Percentiles rank a stretch among this genome's conserved stretches.
phyloP scores from a whole-genome alignment of 2,888 invertebrate genomes.

The Amblyjoppa proteus region DNA sequence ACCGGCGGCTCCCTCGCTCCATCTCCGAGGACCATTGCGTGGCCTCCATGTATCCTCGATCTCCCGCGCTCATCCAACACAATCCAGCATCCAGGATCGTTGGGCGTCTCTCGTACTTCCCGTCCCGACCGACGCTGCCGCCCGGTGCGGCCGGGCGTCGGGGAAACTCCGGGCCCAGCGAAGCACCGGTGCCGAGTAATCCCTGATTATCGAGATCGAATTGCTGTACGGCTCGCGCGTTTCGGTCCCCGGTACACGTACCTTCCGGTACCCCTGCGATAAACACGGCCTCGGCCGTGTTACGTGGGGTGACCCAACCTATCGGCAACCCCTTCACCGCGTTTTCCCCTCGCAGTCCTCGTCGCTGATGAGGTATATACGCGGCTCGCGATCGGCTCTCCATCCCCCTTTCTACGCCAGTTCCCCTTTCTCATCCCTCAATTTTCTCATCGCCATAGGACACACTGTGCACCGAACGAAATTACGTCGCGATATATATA shows the following conservation, averaged over 20 bases:
- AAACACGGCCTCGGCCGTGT: conserved; percentile 61
- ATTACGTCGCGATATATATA: conserved; percentile 35
- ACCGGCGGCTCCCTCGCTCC: conserved; percentile 1
- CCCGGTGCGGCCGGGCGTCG: neutral
- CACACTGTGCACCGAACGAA: conserved; percentile 35
- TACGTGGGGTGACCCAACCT: conserved; percentile 36
- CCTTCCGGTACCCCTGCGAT: conserved; percentile 50
- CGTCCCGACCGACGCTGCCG: neutral
- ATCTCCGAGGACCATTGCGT: neutral
- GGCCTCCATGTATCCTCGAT: neutral
- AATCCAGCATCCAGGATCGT: conserved; percentile 37
- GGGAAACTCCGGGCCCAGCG: conserved; percentile 16
- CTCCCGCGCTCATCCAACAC: conserved; percentile 15
- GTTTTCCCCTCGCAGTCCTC: too few relatives aligned
- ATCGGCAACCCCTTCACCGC: neutral
- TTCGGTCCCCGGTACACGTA: conserved; percentile 3
- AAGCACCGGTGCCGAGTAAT: conserved; percentile 73
- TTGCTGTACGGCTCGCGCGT: conserved; percentile 69
- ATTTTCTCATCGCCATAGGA: conserved; percentile 23
- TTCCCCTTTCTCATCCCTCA: conserved; percentile 7
- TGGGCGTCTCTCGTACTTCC: conserved; percentile 32
- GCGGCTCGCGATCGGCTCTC: neutral
- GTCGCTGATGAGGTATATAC: conserved; percentile 28
- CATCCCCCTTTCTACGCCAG: neutral
- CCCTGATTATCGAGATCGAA: conserved; percentile 83